Conservation (phyloP, 2,797 vertebrate genomes). For the Aldrovandia affinis region DNA sequence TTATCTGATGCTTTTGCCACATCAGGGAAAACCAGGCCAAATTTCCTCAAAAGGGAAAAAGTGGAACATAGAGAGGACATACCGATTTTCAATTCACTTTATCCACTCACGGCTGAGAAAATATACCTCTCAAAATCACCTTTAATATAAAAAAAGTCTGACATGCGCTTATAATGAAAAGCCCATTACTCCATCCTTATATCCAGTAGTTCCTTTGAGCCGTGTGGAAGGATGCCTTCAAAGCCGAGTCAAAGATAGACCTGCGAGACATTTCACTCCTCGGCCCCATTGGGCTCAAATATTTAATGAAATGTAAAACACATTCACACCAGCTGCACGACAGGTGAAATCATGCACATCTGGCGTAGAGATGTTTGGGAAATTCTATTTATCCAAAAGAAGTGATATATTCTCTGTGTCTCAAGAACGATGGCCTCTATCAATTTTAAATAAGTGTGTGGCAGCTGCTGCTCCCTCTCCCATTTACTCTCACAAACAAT, state of each 20-base stretch:
- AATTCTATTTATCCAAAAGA: slow-evolving; percentile 28
- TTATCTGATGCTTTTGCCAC: no score
- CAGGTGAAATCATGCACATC: slow-evolving; percentile 15
- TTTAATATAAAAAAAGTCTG: no score
- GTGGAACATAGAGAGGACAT: no score
- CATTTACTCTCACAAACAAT: slow-evolving; percentile 36
- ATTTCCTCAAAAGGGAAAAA: no score
- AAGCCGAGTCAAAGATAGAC: not conserved
- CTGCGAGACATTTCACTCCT: not conserved
- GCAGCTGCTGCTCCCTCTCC: slow-evolving; percentile 44
- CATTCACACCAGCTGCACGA: not conserved
- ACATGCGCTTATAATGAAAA: no score
- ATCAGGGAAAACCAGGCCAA: no score
- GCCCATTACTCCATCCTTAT: not conserved
- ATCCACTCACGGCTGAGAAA: no score
- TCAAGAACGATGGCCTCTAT: slow-evolving; percentile 45
- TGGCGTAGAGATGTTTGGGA: slow-evolving; percentile 37
- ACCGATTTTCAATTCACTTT: no score
- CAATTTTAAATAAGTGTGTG: slow-evolving; percentile 32
- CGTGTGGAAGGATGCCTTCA: not conserved
- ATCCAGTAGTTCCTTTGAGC: not conserved
- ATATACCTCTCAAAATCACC: no score
- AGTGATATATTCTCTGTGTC: slow-evolving; percentile 30
- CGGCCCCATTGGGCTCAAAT: not conserved
- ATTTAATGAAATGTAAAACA: slow-evolving; percentile 12